Evolutionary conservation across 1,140 invertebrate species (phyloP).

Genomic region (Thalassaphorura encarpata): DNA sequence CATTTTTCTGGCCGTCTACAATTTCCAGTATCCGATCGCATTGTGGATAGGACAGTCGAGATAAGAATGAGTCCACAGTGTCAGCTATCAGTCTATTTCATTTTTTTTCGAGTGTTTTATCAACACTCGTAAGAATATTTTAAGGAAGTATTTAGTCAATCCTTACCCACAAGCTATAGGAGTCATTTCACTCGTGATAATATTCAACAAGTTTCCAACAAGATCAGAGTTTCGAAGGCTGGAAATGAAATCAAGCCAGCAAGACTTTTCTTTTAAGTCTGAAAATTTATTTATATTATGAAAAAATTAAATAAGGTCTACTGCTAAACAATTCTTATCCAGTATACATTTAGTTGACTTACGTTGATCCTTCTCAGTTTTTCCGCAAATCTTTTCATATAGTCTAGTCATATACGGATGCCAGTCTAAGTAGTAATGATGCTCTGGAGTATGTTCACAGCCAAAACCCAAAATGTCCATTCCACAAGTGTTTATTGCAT

Average conservation of each 20-base stretch:
- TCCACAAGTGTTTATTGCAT: background rate
- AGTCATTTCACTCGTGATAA: background rate
- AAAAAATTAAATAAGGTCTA: no score
- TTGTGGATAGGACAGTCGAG: no score
- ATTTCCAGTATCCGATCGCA: no score
- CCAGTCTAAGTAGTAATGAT: background rate
- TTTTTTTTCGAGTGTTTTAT: no score
- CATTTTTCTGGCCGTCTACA: no score
- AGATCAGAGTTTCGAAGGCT: background rate
- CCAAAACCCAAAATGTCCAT: background rate
- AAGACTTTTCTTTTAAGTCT: slow-evolving; percentile 2
- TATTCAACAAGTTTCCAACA: background rate
- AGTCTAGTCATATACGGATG: background rate
- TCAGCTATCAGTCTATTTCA: no score
- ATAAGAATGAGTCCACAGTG: no score
- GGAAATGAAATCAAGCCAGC: background rate
- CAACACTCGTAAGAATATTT: no score
- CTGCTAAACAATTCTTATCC: background rate
- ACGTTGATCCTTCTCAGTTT: background rate
- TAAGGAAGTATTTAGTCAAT: no score
- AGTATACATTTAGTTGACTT: background rate
- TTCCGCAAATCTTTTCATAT: background rate
- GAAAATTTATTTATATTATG: no score
- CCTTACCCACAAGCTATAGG: background rate
- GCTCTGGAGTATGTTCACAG: background rate